These are phyloP conservation scores for Potamarius usumacintae DNA, from an alignment of 2,113 vertebrate genomes.

Conservation along the genomic window DNA sequence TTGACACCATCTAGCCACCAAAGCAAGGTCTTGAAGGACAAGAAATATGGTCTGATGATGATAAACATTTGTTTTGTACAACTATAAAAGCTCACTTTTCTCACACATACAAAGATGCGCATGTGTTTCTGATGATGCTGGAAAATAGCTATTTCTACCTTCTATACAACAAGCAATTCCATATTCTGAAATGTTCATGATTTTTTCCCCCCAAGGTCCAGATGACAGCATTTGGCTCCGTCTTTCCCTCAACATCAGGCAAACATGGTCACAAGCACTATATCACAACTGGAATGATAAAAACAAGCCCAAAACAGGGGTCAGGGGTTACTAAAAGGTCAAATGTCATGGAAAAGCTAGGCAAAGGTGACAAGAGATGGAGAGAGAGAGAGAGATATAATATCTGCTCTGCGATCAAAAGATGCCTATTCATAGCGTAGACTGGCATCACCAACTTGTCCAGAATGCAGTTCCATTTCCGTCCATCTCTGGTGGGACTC, in stretches of 20 bases:
- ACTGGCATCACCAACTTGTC: constrained; percentile 42
- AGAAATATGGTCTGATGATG: background rate
- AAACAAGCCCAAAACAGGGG: background rate
- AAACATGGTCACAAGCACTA: constrained; percentile 16
- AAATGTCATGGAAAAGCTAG: constrained; percentile 24
- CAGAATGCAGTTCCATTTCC: constrained; percentile 45
- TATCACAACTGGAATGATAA: background rate
- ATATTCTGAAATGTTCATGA: background rate
- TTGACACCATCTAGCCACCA: constrained; percentile 7
- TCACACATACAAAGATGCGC: background rate
- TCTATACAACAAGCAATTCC: background rate
- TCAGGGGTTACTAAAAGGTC: constrained; percentile 12
- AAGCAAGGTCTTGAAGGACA: constrained; percentile 1
- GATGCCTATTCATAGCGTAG: constrained; percentile 31
- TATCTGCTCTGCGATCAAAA: constrained; percentile 37
- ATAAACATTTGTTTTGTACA: background rate
- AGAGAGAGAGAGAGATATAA: constrained; percentile 22
- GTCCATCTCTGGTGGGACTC: constrained; percentile 38
- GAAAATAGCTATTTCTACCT: background rate
- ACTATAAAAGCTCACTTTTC: background rate
- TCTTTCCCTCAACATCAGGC: background rate
- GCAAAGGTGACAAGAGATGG: background rate
- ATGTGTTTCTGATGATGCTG: background rate
- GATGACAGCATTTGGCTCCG: background rate
- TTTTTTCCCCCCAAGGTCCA: background rate